Evolutionary conservation across 2,797 vertebrate species (phyloP), one percentile per base, ranked within the genome.

Genomic region (Sebastes steindachneri): DNA sequence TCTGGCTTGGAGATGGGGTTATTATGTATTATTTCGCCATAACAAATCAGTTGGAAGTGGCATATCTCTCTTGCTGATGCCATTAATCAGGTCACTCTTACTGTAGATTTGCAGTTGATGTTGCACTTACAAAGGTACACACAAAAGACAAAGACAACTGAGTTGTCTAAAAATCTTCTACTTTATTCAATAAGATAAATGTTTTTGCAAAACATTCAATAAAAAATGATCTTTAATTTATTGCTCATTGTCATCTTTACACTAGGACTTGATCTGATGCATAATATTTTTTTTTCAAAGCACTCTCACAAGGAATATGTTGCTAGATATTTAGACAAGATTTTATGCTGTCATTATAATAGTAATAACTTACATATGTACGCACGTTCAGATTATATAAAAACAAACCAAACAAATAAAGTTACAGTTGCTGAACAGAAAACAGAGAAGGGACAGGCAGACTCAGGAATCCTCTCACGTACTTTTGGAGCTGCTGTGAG

Each of bases 121-220:
- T 28, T 37, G 2, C 5, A 21, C 25, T 55, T 11, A 19, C 7
- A 68, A 17, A 88, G 8, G 57, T 29, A 74, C 64, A 89, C 5
- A 58, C 10, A 69, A 79, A 70, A 76, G 10, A 77, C 25, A 70
- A 67, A 21, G 72, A 90, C 91, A 76, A 84, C 45, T 48, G 76
- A 77, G 63, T 82, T 90, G 93, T 96, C 94, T 96, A 95, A 95
- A 96, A 96, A 95, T 94, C 75, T 65, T 95, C 95, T 96, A 96
- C 94, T 96, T 96, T 96, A 96, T 96, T 96, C 82, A 92, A 80
- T 90, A 93, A 92, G 93, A 93, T 93, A 94, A 93, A 95, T 93
- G 90, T 93, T 94, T 90, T 93, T 96, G 95, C 92, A 96, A 96
- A 96, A 96, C 95, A 96, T 96, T 94, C 93, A 96, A 96, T 96